Evolutionary conservation across 2,113 vertebrate species (phyloP).

Genomic region (Egretta garzetta): DNA sequence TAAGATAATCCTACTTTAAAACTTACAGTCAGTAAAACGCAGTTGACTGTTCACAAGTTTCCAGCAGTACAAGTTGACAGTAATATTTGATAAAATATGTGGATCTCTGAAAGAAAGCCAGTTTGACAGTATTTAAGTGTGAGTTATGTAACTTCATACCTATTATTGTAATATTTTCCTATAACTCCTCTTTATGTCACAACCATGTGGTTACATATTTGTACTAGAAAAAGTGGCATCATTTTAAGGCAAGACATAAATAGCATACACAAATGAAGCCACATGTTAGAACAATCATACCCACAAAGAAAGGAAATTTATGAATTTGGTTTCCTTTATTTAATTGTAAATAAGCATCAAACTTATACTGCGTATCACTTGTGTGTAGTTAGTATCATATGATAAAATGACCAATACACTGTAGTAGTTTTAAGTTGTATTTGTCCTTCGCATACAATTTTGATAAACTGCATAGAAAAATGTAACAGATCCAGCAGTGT

Average conservation of each 20-base stretch:
- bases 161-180: not conserved
- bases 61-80: not conserved
- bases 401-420: not conserved
- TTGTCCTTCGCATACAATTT: not conserved
- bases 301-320: not conserved
- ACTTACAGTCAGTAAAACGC: constrained; percentile 5
- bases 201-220: not conserved
- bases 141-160: not conserved
- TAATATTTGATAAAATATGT: not conserved
- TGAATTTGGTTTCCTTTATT: not conserved
- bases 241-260: not conserved
- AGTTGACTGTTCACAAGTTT: constrained; percentile 15
- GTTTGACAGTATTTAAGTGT: not conserved
- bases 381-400: not conserved
- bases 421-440: not conserved
- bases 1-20: constrained; percentile 43
- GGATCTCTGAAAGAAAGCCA: not conserved
- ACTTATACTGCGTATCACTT: accelerated
- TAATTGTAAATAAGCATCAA: not conserved
- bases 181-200: not conserved
- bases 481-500: not conserved
- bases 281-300: not conserved
- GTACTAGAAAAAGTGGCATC: not conserved
- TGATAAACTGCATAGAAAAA: not conserved
- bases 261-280: not conserved